Conservation (phyloP, 2,888 invertebrate species). For the Machimus atricapillus region DNA sequence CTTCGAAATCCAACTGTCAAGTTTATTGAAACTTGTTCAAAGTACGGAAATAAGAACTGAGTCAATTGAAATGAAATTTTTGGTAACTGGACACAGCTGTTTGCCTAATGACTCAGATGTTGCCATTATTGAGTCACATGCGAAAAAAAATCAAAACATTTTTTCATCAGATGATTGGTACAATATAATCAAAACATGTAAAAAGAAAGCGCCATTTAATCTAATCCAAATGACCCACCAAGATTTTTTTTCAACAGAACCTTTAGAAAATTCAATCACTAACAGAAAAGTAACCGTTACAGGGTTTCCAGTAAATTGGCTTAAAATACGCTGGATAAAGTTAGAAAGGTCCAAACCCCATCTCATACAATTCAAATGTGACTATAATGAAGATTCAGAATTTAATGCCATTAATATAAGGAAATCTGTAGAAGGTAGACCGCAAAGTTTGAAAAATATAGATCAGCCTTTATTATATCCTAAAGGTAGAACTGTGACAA, state of each 20-base stretch:
- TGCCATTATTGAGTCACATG: constrained; percentile 34
- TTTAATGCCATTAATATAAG: constrained; percentile 49
- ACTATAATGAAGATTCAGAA: constrained; percentile 49
- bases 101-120: neutral
- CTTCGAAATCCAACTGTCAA: too few species aligned
- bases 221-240: too few species aligned
- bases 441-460: too few species aligned
- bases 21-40: too few species aligned
- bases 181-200: too few species aligned
- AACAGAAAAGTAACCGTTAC: constrained; percentile 49
- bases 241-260: too few species aligned
- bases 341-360: constrained; percentile 47
- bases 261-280: constrained; percentile 35
- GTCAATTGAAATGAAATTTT: too few species aligned
- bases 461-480: neutral
- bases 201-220: too few species aligned
- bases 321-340: constrained; percentile 34
- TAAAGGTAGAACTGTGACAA: too few species aligned
- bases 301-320: constrained; percentile 48
- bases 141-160: constrained; percentile 31
- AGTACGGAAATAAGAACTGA: too few species aligned
- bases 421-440: constrained; percentile 48
- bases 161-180: too few species aligned
- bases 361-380: constrained; percentile 50
- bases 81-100: too few species aligned